phyloP scores from a whole-genome alignment of 1,140 invertebrate genomes.

The Papilio xuthus region DNA sequence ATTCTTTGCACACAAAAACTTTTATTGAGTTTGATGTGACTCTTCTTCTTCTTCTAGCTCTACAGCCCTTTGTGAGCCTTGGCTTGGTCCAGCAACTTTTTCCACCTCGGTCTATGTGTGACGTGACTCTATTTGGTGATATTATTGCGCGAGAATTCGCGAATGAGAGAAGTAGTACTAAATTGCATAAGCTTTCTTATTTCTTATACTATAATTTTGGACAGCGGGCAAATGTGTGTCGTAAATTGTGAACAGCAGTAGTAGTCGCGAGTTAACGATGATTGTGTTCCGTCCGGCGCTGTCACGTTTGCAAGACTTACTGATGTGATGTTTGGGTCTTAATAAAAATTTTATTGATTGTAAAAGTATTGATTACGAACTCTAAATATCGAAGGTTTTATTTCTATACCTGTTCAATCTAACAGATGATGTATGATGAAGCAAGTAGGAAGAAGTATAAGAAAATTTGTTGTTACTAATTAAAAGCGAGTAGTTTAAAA shows the following conservation, averaged over 20 bases:
- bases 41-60: no score
- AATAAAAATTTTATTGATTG: constrained; percentile 48
- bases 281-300: constrained; percentile 50
- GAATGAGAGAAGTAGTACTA: no score
- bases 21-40: no score
- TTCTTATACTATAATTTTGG: constrained; percentile 3
- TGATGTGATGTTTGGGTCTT: background rate
- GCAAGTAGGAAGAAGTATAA: background rate
- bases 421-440: background rate
- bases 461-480: background rate
- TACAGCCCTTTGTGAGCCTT: no score
- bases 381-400: constrained; percentile 1
- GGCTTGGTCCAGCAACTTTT: no score
- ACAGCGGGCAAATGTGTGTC: constrained; percentile 17
- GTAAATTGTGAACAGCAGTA: constrained; percentile 14
- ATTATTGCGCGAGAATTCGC: no score
- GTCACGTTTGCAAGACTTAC: constrained; percentile 40
- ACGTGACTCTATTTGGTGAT: no score
- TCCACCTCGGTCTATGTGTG: no score
- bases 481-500: no score
- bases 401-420: background rate
- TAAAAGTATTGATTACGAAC: constrained; percentile 50
- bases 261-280: constrained; percentile 49
- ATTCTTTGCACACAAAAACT: no score
- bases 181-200: no score